These are phyloP conservation scores for Enteromius fasciolatus DNA, from an alignment of 2,797 vertebrate genomes.

Conservation along the genomic window DNA sequence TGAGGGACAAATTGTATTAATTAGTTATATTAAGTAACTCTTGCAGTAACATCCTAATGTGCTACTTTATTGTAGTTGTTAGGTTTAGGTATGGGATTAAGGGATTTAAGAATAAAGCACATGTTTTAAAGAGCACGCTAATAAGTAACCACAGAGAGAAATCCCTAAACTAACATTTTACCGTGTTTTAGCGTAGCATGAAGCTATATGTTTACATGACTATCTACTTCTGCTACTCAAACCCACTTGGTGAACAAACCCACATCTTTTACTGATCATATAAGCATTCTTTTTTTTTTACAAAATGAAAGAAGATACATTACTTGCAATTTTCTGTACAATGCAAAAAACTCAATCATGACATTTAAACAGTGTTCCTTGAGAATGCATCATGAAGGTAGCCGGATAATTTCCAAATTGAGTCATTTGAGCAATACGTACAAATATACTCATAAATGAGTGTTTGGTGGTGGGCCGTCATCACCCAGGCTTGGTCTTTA, in stretches of 20 bases:
- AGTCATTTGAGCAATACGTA: constrained; percentile 19
- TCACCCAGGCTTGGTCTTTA: background rate
- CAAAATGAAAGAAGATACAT: background rate
- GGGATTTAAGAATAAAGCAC: background rate
- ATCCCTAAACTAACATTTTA: background rate
- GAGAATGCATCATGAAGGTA: background rate
- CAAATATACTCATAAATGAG: constrained; percentile 19
- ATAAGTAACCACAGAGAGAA: background rate
- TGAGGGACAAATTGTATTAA: background rate
- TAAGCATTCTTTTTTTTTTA: background rate
- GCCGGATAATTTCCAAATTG: background rate
- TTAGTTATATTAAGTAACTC: background rate
- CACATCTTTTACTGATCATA: background rate
- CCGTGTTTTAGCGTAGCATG: background rate
- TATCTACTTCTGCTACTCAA: background rate
- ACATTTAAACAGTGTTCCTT: background rate
- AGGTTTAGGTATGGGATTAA: background rate
- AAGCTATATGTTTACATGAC: background rate
- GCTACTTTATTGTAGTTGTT: background rate
- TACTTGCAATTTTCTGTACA: background rate
- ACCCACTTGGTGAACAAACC: background rate
- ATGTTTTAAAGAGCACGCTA: background rate
- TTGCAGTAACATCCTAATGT: background rate
- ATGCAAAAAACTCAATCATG: background rate
- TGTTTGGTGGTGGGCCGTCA: constrained; percentile 7